Base-by-base conservation (phyloP, 37 sponge, comb jelly and placozoan species). In the Cliona cf. orientalis region DNA sequence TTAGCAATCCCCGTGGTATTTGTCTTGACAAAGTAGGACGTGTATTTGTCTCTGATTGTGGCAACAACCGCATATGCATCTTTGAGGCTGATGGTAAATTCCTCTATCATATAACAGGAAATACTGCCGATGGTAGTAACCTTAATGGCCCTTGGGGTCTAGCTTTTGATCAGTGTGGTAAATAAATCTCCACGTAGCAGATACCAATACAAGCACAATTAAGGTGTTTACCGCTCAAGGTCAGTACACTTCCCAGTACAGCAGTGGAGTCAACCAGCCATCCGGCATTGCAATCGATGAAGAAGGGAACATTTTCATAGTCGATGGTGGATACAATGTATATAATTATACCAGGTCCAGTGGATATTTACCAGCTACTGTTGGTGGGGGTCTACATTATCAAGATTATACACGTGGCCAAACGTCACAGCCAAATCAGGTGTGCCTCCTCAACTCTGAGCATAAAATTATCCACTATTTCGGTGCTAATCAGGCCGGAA, bases 21-120 rank as follows among this genome's bases (percentile, higher is more conserved):
- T 66, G 68, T 44, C 31, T 69, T 49, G 57, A 69, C 38, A 11
- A 6, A 22, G 42, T 65, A 23, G 85, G 85, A 25, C 31, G 38
- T 11, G 63, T 76, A 1, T 76, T 56, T 42, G 78, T 85, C 0
- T 6, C 78, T 42, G 85, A 85, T 3, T 41, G 2, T 23, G n/a
- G 53, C 46, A 85, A 85, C 40, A n/a, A 69, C 23, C 19, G 78
- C 21, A 43, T 85, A 37, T 57, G 33, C 5, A 71, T 85, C 0
- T 76, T 85, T 46, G 23, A 58, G 17, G 28, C 70, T 59, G 78
- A 85, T 75, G 85, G 85, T 55, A 58, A 43, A 12, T 76, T 76
- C 34, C 32, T 22, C 59, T 26, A 36, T 39, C 25, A 36, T 31
- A 77, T 85, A n/a, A 41, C 45, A 12, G 60, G 75, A 34, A n/a